These are phyloP conservation scores for Chiloscyllium plagiosum DNA, from an alignment of 2,113 vertebrate species.

Conservation along the genomic window DNA sequence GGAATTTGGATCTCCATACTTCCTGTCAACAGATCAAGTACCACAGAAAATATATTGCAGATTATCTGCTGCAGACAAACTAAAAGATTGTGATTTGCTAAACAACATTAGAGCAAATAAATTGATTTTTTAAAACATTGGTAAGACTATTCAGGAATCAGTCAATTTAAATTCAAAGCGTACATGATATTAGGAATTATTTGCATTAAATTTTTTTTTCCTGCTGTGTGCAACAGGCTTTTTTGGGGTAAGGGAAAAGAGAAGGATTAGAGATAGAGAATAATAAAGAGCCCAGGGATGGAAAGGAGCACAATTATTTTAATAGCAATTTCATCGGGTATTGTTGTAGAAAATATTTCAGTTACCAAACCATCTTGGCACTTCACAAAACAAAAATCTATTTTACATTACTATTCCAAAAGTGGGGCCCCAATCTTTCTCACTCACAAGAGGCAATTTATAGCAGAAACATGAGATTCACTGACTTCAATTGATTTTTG, in stretches of 20 bases:
- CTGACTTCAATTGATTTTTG: neutral
- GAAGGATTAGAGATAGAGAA: neutral
- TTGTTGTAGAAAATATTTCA: neutral
- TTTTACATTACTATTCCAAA: neutral
- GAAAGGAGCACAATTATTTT: neutral
- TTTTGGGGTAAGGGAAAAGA: neutral
- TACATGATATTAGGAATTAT: neutral
- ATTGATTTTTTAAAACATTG: neutral
- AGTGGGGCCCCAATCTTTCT: neutral
- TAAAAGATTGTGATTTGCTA: neutral
- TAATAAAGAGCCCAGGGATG: neutral
- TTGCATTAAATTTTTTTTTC: neutral
- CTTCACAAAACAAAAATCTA: neutral
- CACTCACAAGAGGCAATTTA: neutral
- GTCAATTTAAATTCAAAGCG: neutral
- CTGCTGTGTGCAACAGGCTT: too few relatives aligned
- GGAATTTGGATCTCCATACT: neutral
- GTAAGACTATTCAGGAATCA: neutral
- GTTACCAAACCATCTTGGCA: neutral
- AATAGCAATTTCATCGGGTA: neutral
- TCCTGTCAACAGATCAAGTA: fast-evolving
- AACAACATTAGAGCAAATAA: neutral
- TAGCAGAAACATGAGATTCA: too few relatives aligned
- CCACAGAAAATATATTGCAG: neutral
- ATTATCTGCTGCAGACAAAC: neutral